Percentiles rank a stretch among this genome's conserved stretches.
phyloP scores from a whole-genome alignment of 2,113 vertebrate species.

The Sander lucioperca region DNA sequence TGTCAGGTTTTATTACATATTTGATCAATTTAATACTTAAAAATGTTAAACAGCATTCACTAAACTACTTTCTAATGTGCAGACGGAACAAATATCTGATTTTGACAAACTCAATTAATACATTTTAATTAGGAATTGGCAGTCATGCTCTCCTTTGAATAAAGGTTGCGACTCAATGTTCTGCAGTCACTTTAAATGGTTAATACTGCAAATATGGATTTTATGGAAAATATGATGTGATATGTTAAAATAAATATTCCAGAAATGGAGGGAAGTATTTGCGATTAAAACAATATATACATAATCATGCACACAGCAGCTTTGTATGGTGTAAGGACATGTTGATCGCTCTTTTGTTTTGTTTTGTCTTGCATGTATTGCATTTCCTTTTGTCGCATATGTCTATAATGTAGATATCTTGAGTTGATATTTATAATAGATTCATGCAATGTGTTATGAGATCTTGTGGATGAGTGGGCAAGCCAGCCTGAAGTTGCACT shows the following conservation, averaged over 20 bases:
- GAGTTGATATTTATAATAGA: constrained; percentile 61
- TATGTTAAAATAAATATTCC: constrained; percentile 21
- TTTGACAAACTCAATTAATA: no score
- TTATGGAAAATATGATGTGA: constrained; percentile 9
- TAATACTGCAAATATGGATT: background rate
- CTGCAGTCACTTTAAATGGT: background rate
- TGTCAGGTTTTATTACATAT: background rate
- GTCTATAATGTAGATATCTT: constrained; percentile 57
- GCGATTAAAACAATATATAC: background rate
- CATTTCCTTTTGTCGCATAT: constrained; percentile 36
- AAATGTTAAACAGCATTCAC: no score
- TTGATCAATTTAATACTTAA: background rate
- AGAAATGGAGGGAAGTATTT: constrained; percentile 17
- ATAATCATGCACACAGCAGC: constrained; percentile 15
- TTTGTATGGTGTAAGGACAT: constrained; percentile 24
- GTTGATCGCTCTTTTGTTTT: constrained; percentile 18
- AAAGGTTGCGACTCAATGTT: background rate
- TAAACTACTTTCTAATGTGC: background rate
- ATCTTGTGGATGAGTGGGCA: constrained; percentile 7
- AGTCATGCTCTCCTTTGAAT: background rate
- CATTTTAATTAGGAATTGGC: no score
- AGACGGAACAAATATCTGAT: background rate
- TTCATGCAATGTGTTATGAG: constrained; percentile 35
- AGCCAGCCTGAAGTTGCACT: constrained; percentile 49
- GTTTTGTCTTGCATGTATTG: constrained; percentile 41